A percentile compares a stretch with the other conserved stretches of the same genome.
Evolutionary conservation across 2,113 vertebrate species (phyloP).

Genomic region (Apteryx mantelli): DNA sequence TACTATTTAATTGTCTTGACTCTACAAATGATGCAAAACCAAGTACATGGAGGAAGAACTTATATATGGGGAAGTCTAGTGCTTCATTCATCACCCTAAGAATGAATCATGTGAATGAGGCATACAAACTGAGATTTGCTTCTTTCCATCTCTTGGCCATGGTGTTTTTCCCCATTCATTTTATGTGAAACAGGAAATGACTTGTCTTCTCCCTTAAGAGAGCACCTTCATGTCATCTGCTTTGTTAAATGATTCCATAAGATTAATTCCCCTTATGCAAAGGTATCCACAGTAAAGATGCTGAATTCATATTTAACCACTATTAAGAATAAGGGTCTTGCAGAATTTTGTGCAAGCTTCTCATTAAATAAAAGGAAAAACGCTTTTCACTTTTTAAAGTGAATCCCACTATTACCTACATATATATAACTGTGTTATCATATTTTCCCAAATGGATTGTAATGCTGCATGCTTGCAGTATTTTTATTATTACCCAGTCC

Average conservation of each 20-base stretch:
- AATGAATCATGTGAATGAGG: not conserved
- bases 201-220: not conserved
- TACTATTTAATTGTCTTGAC: not conserved
- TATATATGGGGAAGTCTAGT: not conserved
- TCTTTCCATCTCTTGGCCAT: not conserved
- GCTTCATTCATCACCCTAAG: not conserved
- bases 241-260: not conserved
- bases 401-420: not conserved
- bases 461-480: not conserved
- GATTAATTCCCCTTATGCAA: not conserved
- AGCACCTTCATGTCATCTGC: not conserved
- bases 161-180: not conserved
- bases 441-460: rapidly evolving
- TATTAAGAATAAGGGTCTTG: not conserved
- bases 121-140: not conserved
- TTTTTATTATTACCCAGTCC: not conserved
- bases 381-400: not conserved
- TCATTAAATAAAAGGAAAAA: not conserved
- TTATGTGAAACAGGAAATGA: not conserved
- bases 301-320: not conserved
- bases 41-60: not conserved
- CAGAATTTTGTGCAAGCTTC: not conserved
- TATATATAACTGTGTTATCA: not conserved
- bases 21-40: conserved; percentile 30
- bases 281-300: not conserved